Conservation (phyloP, 2,113 vertebrate genomes). For the Corythoichthys haematopterus region DNA sequence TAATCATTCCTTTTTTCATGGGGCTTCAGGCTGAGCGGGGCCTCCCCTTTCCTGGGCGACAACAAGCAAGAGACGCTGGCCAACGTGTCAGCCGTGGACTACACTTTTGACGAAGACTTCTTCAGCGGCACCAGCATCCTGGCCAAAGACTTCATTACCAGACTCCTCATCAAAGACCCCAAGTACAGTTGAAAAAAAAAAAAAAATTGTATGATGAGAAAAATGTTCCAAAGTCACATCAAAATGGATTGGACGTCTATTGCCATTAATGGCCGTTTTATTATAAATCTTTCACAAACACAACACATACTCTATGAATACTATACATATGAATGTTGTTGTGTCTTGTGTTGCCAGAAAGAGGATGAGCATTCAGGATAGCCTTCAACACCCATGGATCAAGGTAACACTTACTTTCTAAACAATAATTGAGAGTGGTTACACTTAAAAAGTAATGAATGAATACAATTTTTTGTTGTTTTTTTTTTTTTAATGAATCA, state of each 20-base stretch:
- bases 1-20: background rate
- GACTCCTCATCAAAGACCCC: slow-evolving; percentile 93
- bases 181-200: slow-evolving; percentile 71
- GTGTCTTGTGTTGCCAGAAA: slow-evolving; percentile 71
- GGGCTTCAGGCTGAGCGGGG: slow-evolving; percentile 82
- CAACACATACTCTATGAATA: too few species aligned
- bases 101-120: slow-evolving; percentile 94
- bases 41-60: slow-evolving; percentile 95
- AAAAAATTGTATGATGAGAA: too few species aligned
- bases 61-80: slow-evolving; percentile 96
- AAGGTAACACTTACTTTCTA: slow-evolving; percentile 74
- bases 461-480: background rate
- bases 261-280: too few species aligned
- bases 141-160: slow-evolving; percentile 94
- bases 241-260: too few species aligned
- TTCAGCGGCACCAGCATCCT: slow-evolving; percentile 90
- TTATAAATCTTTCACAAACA: too few species aligned
- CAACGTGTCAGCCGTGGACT: slow-evolving; percentile 97
- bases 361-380: slow-evolving; percentile 96
- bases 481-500: slow-evolving; percentile 40
- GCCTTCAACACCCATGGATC: slow-evolving; percentile 95
- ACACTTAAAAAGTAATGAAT: too few species aligned
- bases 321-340: too few species aligned
- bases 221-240: too few species aligned
- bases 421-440: background rate